phyloP scores from a whole-genome alignment of 2,888 invertebrate genomes.

The Hypercompe scribonia region DNA sequence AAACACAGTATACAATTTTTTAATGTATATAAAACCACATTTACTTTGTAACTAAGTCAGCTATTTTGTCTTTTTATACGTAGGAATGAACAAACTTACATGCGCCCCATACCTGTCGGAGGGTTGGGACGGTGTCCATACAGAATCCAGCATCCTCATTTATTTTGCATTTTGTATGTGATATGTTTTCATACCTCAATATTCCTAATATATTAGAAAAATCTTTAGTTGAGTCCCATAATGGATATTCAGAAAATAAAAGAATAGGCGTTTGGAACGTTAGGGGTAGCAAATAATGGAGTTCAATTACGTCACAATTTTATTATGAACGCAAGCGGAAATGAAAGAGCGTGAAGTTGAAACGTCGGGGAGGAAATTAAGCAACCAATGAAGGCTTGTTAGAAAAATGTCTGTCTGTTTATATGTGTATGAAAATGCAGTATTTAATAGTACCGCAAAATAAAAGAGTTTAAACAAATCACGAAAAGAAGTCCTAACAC shows the following conservation, averaged over 20 bases:
- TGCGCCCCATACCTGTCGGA: too few relatives aligned
- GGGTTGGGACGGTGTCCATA: too few relatives aligned
- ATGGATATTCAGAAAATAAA: slow-evolving; percentile 11
- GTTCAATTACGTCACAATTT: slow-evolving; percentile 27
- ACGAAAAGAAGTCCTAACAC: background rate
- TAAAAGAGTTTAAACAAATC: background rate
- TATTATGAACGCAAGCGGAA: slow-evolving; percentile 30
- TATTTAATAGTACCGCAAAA: background rate
- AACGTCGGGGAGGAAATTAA: slow-evolving; percentile 31
- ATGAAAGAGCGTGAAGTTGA: slow-evolving; percentile 31
- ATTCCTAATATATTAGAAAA: slow-evolving; percentile 19
- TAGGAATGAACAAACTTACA: too few relatives aligned
- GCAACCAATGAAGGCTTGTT: slow-evolving; percentile 1
- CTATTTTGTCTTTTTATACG: too few relatives aligned
- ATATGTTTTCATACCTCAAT: slow-evolving; percentile 25
- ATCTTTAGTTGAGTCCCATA: slow-evolving; percentile 10
- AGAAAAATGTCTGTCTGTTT: background rate
- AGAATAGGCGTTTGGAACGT: slow-evolving; percentile 9
- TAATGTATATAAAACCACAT: too few relatives aligned
- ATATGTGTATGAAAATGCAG: background rate
- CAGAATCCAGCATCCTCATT: too few relatives aligned
- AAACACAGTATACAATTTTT: too few relatives aligned
- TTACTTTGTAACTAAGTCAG: too few relatives aligned
- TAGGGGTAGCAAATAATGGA: slow-evolving; percentile 21
- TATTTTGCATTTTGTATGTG: slow-evolving; percentile 28